Evolutionary conservation across 2,113 vertebrate species (phyloP), one percentile per base, ranked within the genome.

Genomic region (Hippolais icterina): DNA sequence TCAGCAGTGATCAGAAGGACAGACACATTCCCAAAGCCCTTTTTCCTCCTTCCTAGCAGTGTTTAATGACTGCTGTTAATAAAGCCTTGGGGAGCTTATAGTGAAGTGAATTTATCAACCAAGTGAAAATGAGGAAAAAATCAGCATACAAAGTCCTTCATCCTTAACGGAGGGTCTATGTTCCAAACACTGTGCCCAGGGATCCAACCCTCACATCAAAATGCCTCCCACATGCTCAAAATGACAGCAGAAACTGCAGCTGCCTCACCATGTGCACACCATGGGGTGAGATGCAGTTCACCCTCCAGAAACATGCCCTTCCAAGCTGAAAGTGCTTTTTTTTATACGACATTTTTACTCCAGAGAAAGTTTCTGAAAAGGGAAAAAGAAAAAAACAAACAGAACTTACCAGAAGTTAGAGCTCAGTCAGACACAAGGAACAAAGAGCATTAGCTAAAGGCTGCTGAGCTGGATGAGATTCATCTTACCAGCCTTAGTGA

Each of bases 341-440:
- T 16, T 44, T 42, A 65, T 15, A 15, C 3, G 22, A 28, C 8
- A 24, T 23, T 65, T 89, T 74, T 85, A 13, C 10, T 82, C 16
- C 84, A 78, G 16, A 35, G n/a, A 74, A 83, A 70, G 39, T 37
- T 65, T 42, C 22, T 83, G 57, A 41, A 54, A 46, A 57, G 15
- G 8, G 3, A 10, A 20, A 44, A 44, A 3, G 16, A 10, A 20
- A 41, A 33, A 15, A 31, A 1, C 0, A 4, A 2, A 6, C 8
- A 27, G 12, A 61, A 31, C 6, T 13, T 28, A 41, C 4, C 22
- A 59, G 24, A 88, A 39, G 19, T 77, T 39, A 68, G 21, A 72
- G 15, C 44, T 86, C 41, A 65, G 35, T 44, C 41, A 86, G 60
- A n/a, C 61, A 56, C 12, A 57, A 25, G 28, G 29, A 70, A 46